phyloP scores from a whole-genome alignment of 2,113 vertebrate genomes.

The Pteropus alecto region DNA sequence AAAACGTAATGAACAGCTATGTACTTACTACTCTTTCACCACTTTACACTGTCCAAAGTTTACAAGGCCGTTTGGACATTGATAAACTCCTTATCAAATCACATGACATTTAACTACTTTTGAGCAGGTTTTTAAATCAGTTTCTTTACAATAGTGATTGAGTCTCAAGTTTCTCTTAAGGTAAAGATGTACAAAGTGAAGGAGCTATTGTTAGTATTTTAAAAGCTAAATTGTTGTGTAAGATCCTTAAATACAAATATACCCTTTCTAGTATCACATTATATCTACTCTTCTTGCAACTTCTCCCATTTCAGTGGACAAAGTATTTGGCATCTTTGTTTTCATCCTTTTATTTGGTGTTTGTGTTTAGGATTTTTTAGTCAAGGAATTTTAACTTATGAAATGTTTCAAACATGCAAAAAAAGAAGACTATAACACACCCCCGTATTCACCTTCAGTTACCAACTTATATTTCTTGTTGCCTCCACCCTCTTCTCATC shows the following conservation, averaged over 20 bases:
- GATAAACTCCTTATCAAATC: not conserved
- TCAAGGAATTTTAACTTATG: not conserved
- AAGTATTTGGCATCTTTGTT: not conserved
- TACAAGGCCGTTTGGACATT: not conserved
- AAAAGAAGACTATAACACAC: not conserved
- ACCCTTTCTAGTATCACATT: not conserved
- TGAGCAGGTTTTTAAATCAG: not conserved
- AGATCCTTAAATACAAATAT: not conserved
- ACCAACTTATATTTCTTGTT: not conserved
- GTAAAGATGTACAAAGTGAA: not conserved
- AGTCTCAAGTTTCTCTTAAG: not conserved
- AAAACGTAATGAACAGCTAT: not conserved
- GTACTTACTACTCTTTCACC: not conserved
- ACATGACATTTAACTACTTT: not conserved
- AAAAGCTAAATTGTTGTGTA: not conserved
- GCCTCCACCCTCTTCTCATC: not conserved
- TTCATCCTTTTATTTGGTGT: not conserved
- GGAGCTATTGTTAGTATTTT: not conserved
- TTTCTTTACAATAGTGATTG: not conserved
- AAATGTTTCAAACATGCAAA: not conserved
- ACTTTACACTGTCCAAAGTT: not conserved
- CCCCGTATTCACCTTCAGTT: not conserved
- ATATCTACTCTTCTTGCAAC: not conserved
- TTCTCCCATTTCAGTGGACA: not conserved
- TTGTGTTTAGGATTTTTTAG: not conserved